Base-by-base conservation (phyloP, 2,888 invertebrate genomes). In the Tenthredo livida region DNA sequence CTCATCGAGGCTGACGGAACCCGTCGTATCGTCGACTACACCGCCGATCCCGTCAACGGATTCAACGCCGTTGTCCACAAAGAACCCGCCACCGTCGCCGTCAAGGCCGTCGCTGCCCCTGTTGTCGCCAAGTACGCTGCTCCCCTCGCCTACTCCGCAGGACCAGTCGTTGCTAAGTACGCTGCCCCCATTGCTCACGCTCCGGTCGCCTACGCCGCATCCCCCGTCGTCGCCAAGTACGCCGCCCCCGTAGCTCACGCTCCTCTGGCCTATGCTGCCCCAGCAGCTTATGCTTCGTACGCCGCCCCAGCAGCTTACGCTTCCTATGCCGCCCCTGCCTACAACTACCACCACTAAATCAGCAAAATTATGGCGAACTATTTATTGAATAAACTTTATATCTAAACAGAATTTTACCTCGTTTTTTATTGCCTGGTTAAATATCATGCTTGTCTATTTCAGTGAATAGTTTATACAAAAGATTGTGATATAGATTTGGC, bases 91-190 rank as follows among this genome's bases (percentile, higher is more conserved):
- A 94, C 94, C 88, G 95, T 95, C 33, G 93, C 94, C 15, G 95
- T 95, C 84, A 83, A 84, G 86, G 75, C 80, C 85, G 85, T 85
- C 80, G 80, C 80, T 21, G 78, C 85, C 29, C 84, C 84, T 1
- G 17, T 77, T 92, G 96, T 96, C 91, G 95, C 95, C 7, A 96
- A 96, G 91, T 96, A 96, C 91, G 96, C 96, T 89, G 96, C 96
- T 86, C 96, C 96, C 54, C 96, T 96, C 90, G 96, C 96, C 90
- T 95, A 95, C 6, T 96, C 96, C 89, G 96, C 96, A 7, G 96
- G 72, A 82, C 75, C 85, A 25, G 82, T 82, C 82, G 77, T 80
- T 43, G 82, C 82, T 5, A 73, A 80, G 25, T 84, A 86, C 82
- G 84, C 84, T 12, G 50, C 70, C 33, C 80, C 80, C 67, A 17